Base-by-base conservation (phyloP, 2,888 invertebrate genomes). In the Tetranychus truncatus region DNA sequence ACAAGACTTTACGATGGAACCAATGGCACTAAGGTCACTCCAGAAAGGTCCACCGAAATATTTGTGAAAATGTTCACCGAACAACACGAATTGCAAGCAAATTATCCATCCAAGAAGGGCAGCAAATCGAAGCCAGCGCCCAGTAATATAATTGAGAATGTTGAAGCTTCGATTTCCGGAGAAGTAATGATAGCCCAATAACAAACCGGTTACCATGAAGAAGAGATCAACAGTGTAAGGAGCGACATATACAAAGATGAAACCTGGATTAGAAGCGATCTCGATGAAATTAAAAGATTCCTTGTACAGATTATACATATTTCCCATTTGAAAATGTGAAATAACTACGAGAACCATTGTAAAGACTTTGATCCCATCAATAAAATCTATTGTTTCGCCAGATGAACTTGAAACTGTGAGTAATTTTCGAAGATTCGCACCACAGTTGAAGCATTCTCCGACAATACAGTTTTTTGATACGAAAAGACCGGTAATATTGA, bases 21-120 rank as follows among this genome's bases (percentile, higher is more conserved):
- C 69, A 24, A 24, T 21, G 9, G 69, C n/a, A 20, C 34, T 69
- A 69, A 20, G 20, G 20, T 69, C 20, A 1, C 69, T 21, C 69
- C 69, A 69, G 5, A 69, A 69, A 6, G 69, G 69, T 69, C 69
- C 69, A 69, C 69, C 69, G 11, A 69, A 24, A 69, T 69, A 69
- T 5, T 69, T 11, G 11, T 21, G 69, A 20, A 69, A 24, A 24
- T 69, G 69, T 69, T 21, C 34, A 69, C 69, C 34, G 1, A 69
- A 69, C 7, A 24, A 24, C 20, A 20, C 11, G 8, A 69, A 69
- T 21, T 69, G 69, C 34, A 69, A 9, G 34, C 69, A 69, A 11
- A 69, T 69, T 20, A 24, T 69, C 69, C 69, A 69, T 11, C 20
- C 69, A 3, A 69, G n/a, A 6, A 69, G 69, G 20, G 69, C 21